These are phyloP conservation scores for Setophaga coronata DNA, from an alignment of 2,113 vertebrate species.

Conservation along the genomic window DNA sequence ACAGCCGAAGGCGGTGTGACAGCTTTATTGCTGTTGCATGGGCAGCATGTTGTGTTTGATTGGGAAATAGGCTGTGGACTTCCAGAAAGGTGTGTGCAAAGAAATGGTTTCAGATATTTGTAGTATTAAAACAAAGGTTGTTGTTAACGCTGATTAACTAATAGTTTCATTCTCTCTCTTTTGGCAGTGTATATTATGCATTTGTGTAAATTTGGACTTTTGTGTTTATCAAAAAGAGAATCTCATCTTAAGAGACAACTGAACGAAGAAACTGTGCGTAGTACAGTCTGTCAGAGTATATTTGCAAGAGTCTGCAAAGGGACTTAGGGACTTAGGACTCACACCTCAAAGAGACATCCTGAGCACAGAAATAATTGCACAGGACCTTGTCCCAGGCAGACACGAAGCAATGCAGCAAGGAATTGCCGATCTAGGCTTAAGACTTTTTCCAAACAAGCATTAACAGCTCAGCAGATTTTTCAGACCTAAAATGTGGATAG, in stretches of 20 bases:
- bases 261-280: neutral
- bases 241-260: neutral
- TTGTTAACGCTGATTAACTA: neutral
- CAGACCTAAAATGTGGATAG: neutral
- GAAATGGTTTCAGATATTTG: neutral
- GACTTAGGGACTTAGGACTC: neutral
- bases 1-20: neutral
- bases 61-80: neutral
- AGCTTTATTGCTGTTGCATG: conserved; percentile 31
- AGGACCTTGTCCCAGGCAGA: neutral
- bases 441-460: neutral
- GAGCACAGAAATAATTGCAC: neutral
- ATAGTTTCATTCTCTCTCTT: neutral
- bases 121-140: neutral
- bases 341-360: neutral
- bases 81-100: neutral
- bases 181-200: neutral
- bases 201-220: neutral
- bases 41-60: neutral
- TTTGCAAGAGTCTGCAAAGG: neutral
- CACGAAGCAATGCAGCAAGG: neutral
- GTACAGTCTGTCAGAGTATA: neutral
- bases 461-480: conserved; percentile 8
- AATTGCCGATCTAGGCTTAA: neutral
- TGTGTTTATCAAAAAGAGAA: neutral